phyloP scores from a whole-genome alignment of 2,113 vertebrate species.

The Crotalus horridus region DNA sequence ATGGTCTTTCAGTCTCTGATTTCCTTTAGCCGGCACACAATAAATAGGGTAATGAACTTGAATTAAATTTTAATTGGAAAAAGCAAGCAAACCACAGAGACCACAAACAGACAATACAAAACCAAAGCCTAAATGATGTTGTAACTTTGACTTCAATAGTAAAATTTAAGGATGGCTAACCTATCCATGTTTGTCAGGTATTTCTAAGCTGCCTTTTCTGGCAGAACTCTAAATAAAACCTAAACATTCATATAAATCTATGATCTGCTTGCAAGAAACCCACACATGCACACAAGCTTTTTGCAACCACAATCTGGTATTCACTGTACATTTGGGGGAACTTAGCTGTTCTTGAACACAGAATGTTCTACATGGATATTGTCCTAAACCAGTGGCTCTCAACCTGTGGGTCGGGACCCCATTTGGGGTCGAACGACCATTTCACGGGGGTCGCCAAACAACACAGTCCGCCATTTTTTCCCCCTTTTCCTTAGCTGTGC shows the following conservation, averaged over 20 bases:
- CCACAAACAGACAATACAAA: constrained; percentile 43
- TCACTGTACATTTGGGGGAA: not conserved
- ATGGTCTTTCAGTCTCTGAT: constrained; percentile 42
- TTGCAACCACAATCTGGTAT: not conserved
- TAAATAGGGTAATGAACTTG: constrained; percentile 64
- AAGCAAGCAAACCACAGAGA: constrained; percentile 55
- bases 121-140: constrained; percentile 47
- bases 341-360: not conserved
- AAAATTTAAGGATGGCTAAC: constrained; percentile 53
- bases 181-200: not conserved
- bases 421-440: no score
- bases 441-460: no score
- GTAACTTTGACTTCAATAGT: constrained; percentile 56
- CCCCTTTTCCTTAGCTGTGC: no score
- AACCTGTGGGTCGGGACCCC: no score
- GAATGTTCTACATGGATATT: not conserved
- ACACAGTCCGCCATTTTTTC: no score
- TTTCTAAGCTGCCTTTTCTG: not conserved
- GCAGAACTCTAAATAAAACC: not conserved
- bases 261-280: constrained; percentile 32
- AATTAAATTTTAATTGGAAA: constrained; percentile 61
- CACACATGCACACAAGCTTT: constrained; percentile 29
- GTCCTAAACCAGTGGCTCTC: not conserved
- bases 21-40: constrained; percentile 66
- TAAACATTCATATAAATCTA: not conserved